A percentile compares a stretch with the other conserved stretches of the same genome.
Conservation (phyloP, 2,888 invertebrate genomes). For the Sclerodermus sp. region DNA sequence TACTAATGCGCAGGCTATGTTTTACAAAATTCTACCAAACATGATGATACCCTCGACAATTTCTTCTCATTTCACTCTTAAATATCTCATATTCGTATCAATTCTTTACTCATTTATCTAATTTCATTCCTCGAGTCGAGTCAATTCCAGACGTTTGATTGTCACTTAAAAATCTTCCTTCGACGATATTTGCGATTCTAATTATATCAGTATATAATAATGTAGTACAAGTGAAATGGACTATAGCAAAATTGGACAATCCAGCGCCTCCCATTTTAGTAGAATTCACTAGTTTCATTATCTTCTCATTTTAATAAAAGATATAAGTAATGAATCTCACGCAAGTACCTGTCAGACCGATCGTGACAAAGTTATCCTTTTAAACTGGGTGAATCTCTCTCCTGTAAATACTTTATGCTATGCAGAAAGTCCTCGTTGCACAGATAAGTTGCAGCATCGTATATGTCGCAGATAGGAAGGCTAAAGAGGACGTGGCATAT, state of each 20-base stretch:
- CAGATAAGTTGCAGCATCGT: no score
- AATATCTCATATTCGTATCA: constrained; percentile 20
- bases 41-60: constrained; percentile 12
- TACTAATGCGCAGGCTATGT: constrained; percentile 33
- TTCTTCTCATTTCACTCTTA: constrained; percentile 13
- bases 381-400: not conserved
- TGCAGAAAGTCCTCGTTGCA: no score
- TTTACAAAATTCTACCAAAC: constrained; percentile 11
- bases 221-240: no score
- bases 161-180: no score
- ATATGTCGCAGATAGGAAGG: no score
- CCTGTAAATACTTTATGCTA: no score
- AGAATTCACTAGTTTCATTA: not conserved
- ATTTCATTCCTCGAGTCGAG: not conserved
- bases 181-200: no score
- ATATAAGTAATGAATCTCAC: not conserved
- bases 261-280: no score
- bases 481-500: no score
- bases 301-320: not conserved
- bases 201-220: no score
- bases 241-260: no score
- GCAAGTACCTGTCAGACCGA: not conserved
- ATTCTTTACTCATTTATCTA: constrained; percentile 5
- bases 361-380: constrained; percentile 7
- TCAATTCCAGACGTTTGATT: no score